Base-by-base conservation (phyloP, 2,797 vertebrate species). In the Brachyrhaphis roseni region DNA sequence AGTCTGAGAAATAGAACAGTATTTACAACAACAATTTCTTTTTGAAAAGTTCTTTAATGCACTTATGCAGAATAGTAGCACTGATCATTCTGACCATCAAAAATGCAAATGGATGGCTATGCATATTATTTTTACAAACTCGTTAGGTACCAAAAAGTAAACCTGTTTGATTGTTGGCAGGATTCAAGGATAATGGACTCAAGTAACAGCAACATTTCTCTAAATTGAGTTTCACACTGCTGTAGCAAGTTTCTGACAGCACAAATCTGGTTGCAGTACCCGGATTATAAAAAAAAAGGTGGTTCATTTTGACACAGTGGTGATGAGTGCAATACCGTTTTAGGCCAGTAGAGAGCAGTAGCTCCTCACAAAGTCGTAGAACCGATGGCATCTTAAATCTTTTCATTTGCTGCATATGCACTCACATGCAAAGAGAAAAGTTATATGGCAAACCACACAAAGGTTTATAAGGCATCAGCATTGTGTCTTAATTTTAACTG, bases 311-410 rank as follows among this genome's bases (percentile, higher is more conserved):
- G 36, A 82, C 49, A 76, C 78, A 41, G 80, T 64, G 36, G 23
- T 41, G 15, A 28, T 26, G 70, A 76, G 76, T 91, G 91, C 87
- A 87, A 72, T 92, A 85, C 82, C 85, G 73, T 75, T 34, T 72
- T 74, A 28, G 76, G 39, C 92, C 93, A 89, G 88, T 74, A 92
- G 91, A 87, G 89, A 77, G 89, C 90, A 92, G 89, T 76, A 78
- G 75, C 79, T 82, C 86, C 77, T 77, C 73, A 84, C 39, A 75
- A 81, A 90, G 49, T 43, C 55, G 79, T 16, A 72, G 70, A 49
- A 84, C 36, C 75, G 80, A 45, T 36, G 77, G 74, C 81, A 78
- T 83, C 57, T 82, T 84, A 86, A 86, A 77, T 59, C 82, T 75
- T 75, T 81, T 80, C 26, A 82, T 84, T 66, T 71, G 34, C 91